phyloP scores from a whole-genome alignment of 1,140 invertebrate species.

The Cydia fagiglandana region DNA sequence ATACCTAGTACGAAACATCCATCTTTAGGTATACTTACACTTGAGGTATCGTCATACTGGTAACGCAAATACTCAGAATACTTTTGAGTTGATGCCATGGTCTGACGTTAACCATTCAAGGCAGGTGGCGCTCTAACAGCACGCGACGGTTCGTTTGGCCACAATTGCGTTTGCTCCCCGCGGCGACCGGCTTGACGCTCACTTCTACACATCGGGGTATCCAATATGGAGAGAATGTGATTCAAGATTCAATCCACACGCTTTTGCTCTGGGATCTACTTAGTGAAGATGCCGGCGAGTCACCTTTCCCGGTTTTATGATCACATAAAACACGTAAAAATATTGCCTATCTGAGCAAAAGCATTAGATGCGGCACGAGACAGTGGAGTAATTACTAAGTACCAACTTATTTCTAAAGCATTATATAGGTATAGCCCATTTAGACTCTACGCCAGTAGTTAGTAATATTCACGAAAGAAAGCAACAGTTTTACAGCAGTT shows the following conservation, averaged over 20 bases:
- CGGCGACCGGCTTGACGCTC: constrained; percentile 53
- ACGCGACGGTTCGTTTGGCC: constrained; percentile 65
- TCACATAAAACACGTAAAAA: too few relatives aligned
- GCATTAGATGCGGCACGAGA: too few relatives aligned
- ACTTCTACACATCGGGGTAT: constrained; percentile 33
- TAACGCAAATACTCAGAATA: not conserved
- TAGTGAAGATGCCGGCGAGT: not conserved
- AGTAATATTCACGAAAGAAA: too few relatives aligned
- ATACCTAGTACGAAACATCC: too few relatives aligned
- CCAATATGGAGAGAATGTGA: constrained; percentile 24
- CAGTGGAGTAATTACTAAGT: too few relatives aligned
- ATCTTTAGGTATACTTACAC: not conserved
- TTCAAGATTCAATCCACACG: constrained; percentile 23
- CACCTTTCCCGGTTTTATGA: too few relatives aligned
- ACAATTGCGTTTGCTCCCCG: constrained; percentile 66
- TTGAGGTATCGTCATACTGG: not conserved
- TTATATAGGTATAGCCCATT: too few relatives aligned
- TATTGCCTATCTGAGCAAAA: too few relatives aligned
- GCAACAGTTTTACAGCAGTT: too few relatives aligned
- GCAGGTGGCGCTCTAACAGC: constrained; percentile 63
- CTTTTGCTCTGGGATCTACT: not conserved
- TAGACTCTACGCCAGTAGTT: too few relatives aligned
- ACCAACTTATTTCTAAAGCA: too few relatives aligned
- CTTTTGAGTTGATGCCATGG: not conserved
- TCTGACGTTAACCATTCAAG: constrained; percentile 32